A percentile compares a stretch with the other conserved stretches of the same genome.
These are phyloP conservation scores for Hyperopisus bebe DNA, from an alignment of 2,113 vertebrate species.

Conservation along the genomic window DNA sequence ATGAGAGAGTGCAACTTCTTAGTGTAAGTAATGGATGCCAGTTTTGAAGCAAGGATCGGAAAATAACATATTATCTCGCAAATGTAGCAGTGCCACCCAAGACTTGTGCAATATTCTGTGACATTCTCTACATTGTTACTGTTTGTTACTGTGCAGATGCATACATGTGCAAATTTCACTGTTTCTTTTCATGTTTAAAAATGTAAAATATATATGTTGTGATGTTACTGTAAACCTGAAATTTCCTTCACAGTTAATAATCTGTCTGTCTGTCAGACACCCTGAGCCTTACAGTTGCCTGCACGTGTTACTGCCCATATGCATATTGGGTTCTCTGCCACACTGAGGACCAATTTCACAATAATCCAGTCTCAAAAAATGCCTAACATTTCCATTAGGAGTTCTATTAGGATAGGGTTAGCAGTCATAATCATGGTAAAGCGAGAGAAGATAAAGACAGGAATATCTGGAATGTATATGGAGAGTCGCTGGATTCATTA, in stretches of 20 bases:
- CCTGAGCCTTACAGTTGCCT: background rate
- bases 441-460: background rate
- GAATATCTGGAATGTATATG: background rate
- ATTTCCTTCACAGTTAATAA: background rate
- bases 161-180: background rate
- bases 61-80: background rate
- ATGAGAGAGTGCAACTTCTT: background rate
- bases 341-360: background rate
- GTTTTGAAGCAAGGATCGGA: background rate
- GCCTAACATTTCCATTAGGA: background rate
- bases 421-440: background rate
- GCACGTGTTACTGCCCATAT: background rate
- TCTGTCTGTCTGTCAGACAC: background rate
- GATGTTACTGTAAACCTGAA: background rate
- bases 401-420: background rate
- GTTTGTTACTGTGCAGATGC: background rate
- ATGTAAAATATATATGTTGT: background rate
- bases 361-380: background rate
- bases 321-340: background rate
- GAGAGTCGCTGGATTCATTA: background rate
- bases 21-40: background rate
- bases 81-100: background rate
- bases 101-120: background rate
- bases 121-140: background rate
- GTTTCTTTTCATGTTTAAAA: background rate